Conservation (phyloP, 2,797 vertebrate species). For the Balearica regulorum region DNA sequence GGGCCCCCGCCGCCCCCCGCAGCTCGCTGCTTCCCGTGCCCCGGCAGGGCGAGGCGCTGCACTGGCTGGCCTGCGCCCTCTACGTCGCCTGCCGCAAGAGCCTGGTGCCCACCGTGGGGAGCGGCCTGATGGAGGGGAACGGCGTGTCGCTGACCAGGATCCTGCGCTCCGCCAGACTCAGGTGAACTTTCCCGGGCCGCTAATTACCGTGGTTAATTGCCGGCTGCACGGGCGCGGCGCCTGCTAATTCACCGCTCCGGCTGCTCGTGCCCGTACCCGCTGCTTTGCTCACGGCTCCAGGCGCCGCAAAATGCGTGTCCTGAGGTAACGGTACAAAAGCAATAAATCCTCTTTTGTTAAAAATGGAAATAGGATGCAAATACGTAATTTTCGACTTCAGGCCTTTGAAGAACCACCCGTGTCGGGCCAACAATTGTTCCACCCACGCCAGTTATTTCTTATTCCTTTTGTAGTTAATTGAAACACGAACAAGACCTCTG, state of each 20-base stretch:
- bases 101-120: conserved; percentile 83
- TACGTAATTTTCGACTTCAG: accelerated
- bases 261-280: accelerated
- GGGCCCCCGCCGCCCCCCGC: neutral
- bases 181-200: neutral
- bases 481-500: accelerated
- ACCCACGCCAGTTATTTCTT: accelerated
- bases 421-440: accelerated
- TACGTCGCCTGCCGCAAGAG: conserved; percentile 81
- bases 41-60: conserved; percentile 41
- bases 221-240: neutral
- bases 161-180: conserved; percentile 64
- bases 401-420: accelerated
- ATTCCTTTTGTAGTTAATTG: neutral
- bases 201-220: too few species aligned
- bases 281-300: accelerated
- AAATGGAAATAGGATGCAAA: neutral
- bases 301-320: accelerated
- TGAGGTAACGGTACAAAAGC: accelerated
- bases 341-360: accelerated
- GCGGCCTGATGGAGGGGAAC: conserved; percentile 87
- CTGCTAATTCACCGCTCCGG: neutral
- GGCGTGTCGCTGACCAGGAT: conserved; percentile 87
- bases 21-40: neutral
- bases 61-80: conserved; percentile 52